A percentile compares a stretch with the other conserved stretches of the same genome.
Evolutionary conservation across 2,888 invertebrate genomes (phyloP).

Genomic region (Leptogaster cylindrica): DNA sequence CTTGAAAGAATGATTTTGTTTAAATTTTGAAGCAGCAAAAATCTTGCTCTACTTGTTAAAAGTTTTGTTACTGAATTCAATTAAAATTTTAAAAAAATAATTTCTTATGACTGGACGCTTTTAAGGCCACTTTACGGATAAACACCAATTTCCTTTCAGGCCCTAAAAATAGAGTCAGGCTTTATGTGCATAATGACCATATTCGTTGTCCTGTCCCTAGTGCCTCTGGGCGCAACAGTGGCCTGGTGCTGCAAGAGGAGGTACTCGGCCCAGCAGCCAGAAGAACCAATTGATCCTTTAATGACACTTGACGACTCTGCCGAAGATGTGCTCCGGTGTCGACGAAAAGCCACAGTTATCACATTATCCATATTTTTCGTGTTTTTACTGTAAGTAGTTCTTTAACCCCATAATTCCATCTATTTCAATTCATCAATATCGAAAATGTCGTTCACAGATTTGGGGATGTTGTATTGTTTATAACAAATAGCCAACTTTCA

Average conservation of each 20-base stretch:
- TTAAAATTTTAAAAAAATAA: too few relatives aligned
- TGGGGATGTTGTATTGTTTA: constrained; percentile 67
- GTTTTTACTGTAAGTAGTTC: constrained; percentile 55
- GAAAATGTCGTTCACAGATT: background rate
- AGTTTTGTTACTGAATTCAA: too few relatives aligned
- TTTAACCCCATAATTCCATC: constrained; percentile 36
- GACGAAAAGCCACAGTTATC: constrained; percentile 55
- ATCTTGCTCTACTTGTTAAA: too few relatives aligned
- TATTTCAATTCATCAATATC: background rate
- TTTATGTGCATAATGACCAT: constrained; percentile 70
- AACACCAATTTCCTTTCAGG: constrained; percentile 66
- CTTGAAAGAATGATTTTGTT: too few relatives aligned
- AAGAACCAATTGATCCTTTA: constrained; percentile 52
- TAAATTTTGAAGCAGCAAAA: too few relatives aligned
- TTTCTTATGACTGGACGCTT: too few relatives aligned
- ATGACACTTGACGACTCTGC: constrained; percentile 57
- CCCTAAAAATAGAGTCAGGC: constrained; percentile 73
- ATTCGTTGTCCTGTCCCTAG: constrained; percentile 69
- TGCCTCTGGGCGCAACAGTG: constrained; percentile 70
- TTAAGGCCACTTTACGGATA: too few relatives aligned
- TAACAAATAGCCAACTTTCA: constrained; percentile 69
- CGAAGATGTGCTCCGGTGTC: constrained; percentile 57
- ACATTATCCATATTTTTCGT: constrained; percentile 58
- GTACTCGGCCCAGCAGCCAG: constrained; percentile 62
- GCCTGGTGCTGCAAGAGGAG: constrained; percentile 62